Evolutionary conservation across 2,797 vertebrate genomes (phyloP), one percentile per base, ranked within the genome.

Genomic region (Pseudomugil tenellus): DNA sequence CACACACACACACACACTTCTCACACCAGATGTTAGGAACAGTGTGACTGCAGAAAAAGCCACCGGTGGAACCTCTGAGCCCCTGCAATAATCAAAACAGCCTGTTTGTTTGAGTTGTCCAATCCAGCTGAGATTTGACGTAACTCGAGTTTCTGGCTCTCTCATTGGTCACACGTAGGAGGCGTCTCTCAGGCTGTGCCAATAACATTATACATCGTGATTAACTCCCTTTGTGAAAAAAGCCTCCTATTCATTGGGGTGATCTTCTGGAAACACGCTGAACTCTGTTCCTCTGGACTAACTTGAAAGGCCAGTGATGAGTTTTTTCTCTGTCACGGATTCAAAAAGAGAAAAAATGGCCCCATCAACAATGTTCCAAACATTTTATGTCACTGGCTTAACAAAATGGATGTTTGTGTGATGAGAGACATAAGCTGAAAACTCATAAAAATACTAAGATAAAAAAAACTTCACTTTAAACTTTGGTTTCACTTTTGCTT

Each of bases 121-220:
- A 34, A 63, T 74, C 56, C 66, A 58, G 68, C 63, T 58, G 58
- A 63, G 34, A 77, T 72, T 77, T 72, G 48, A 54, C 9, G 61
- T 68, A 62, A 67, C 56, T 31, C 0, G 13, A 68, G 28, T 63
- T 52, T 63, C 58, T 16, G 9, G 17, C 63, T 58, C 41, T 76
- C 63, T 80, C 68, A 92, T 87, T 93, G 90, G 91, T 62, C 66
- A 48, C 55, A 56, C 10, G 7, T 11, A 14, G 77, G 83, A 88
- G 88, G 89, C 84, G 89, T 84, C 63, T 49, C 85, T 81, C 35
- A 3, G 58, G 48, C 72, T 63, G 59, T 73, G 63, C 93, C 92
- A 93, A 90, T 93, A 60, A 67, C 43, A 56, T 14, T 26, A 29
- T 14, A 43, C 19, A 1, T 4, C 55, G 8, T 5, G 16, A 71